Conservation (phyloP, 2,797 vertebrate genomes). For the Enoplosus armatus region DNA sequence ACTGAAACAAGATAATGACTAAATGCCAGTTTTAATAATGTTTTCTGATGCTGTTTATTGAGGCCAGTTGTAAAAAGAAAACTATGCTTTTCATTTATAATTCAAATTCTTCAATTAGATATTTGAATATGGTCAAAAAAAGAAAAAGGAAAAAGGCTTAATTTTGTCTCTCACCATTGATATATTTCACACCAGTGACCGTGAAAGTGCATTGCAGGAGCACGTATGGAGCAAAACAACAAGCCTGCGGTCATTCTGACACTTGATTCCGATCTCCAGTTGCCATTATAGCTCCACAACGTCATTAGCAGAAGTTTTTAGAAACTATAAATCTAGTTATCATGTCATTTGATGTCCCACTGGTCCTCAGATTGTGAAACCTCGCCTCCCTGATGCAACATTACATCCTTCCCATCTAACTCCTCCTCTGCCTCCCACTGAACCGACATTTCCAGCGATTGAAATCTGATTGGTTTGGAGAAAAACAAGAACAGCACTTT, state of each 20-base stretch:
- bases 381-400: constrained; percentile 44
- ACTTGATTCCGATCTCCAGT: constrained; percentile 66
- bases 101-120: neutral
- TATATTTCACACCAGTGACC: constrained; percentile 11
- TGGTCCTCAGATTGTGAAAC: constrained; percentile 59
- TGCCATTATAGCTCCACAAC: constrained; percentile 50
- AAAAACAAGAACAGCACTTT: neutral
- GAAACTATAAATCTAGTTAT: constrained; percentile 76
- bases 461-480: constrained; percentile 18
- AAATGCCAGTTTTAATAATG: neutral
- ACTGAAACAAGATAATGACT: neutral
- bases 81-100: neutral
- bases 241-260: constrained; percentile 54
- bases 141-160: no score
- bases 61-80: neutral
- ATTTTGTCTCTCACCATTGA: no score
- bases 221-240: neutral
- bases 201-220: constrained; percentile 25
- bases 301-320: constrained; percentile 68
- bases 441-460: neutral
- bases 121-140: neutral
- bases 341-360: constrained; percentile 55
- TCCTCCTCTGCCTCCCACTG: constrained; percentile 36
- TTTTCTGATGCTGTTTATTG: constrained; percentile 4
- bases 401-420: constrained; percentile 45